Evolutionary conservation across 2,113 vertebrate species (phyloP).

Genomic region (Bos javanicus): DNA sequence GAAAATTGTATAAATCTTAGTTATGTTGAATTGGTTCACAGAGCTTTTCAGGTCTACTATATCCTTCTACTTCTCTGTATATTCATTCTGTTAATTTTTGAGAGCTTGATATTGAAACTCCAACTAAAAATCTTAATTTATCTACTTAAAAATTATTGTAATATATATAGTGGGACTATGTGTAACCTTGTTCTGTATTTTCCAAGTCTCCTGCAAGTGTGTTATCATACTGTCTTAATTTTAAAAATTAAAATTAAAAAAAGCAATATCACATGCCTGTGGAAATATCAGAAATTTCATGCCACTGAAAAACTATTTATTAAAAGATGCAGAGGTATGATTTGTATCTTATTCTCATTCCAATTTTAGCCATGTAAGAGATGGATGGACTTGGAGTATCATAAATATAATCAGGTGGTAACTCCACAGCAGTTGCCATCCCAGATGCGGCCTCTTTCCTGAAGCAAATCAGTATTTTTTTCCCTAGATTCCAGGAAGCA

Average conservation of each 20-base stretch:
- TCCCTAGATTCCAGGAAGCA: background rate
- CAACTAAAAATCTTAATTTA: background rate
- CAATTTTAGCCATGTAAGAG: background rate
- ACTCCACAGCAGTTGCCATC: background rate
- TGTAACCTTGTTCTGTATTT: background rate
- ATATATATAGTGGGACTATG: background rate
- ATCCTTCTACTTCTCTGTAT: background rate
- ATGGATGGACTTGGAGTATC: background rate
- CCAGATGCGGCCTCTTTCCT: background rate
- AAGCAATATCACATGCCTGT: background rate
- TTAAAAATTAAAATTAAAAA: background rate
- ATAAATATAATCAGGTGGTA: background rate
- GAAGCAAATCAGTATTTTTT: background rate
- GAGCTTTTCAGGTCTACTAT: background rate
- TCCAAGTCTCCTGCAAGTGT: background rate
- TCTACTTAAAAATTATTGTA: background rate
- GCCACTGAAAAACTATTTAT: background rate
- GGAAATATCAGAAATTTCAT: background rate
- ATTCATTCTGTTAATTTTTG: background rate
- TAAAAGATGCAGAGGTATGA: background rate
- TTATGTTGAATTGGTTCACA: background rate
- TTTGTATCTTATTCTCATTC: background rate
- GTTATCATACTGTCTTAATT: background rate
- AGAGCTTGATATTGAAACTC: background rate
- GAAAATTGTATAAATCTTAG: background rate